phyloP scores from a whole-genome alignment of 2,888 invertebrate genomes.

The Microdon myrmicae region DNA sequence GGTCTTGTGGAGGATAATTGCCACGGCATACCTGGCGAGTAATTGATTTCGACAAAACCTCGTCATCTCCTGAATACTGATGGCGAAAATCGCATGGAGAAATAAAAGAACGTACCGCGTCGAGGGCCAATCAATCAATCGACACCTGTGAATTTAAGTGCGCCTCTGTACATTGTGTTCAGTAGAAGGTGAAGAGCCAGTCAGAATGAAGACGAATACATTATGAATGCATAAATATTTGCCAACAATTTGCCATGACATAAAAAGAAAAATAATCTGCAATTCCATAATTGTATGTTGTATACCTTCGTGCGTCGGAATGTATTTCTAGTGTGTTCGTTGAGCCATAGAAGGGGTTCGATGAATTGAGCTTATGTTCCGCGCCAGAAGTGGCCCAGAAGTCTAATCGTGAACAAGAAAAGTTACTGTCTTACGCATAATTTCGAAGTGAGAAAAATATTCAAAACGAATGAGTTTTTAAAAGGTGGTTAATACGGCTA shows the following conservation, averaged over 20 bases:
- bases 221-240: constrained; percentile 21
- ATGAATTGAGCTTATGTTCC: too few species aligned
- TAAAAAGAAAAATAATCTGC: constrained; percentile 25
- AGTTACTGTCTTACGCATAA: too few species aligned
- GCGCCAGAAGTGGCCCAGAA: too few species aligned
- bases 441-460: too few species aligned
- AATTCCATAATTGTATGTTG: neutral
- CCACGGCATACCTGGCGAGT: neutral
- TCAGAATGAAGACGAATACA: constrained; percentile 31
- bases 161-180: too few species aligned
- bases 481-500: too few species aligned
- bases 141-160: too few species aligned
- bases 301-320: too few species aligned
- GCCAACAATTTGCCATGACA: constrained; percentile 41
- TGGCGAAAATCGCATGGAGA: constrained; percentile 19
- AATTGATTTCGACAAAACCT: constrained; percentile 26
- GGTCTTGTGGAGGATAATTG: constrained; percentile 10
- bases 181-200: constrained; percentile 13
- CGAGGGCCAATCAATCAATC: constrained; percentile 39
- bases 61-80: constrained; percentile 20
- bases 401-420: too few species aligned
- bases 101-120: constrained; percentile 15
- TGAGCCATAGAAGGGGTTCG: too few species aligned
- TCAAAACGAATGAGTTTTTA: too few species aligned
- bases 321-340: too few species aligned